phyloP scores from a whole-genome alignment of 1,140 invertebrate species.

The Lucilia cuprina region DNA sequence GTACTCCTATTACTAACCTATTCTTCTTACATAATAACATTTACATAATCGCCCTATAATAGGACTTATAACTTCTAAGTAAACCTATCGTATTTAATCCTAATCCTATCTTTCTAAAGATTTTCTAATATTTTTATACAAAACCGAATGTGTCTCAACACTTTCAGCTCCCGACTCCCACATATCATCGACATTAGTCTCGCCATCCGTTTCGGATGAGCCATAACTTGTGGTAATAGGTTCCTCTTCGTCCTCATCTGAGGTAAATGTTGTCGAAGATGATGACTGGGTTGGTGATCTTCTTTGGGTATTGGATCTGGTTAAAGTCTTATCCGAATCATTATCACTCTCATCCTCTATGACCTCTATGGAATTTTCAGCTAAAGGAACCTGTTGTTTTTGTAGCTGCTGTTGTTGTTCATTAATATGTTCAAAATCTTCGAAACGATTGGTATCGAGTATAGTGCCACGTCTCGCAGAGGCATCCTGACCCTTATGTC shows the following conservation, averaged over 20 bases:
- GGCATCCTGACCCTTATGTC: slow-evolving; percentile 40
- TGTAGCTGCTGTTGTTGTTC: slow-evolving; percentile 41
- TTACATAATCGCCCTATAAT: neutral
- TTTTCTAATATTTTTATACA: slow-evolving; percentile 72
- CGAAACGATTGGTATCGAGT: slow-evolving; percentile 47
- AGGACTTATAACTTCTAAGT: no score
- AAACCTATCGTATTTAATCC: no score
- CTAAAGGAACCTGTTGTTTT: neutral
- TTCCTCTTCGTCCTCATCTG: slow-evolving; percentile 50
- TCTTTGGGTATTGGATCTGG: slow-evolving; percentile 46
- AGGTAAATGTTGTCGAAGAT: slow-evolving; percentile 41
- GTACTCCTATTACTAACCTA: neutral
- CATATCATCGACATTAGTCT: slow-evolving; percentile 74
- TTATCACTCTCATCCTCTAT: slow-evolving; percentile 47
- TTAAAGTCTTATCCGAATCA: slow-evolving; percentile 57
- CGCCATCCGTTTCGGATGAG: slow-evolving; percentile 67
- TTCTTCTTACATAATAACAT: neutral
- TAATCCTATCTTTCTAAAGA: slow-evolving; percentile 40
- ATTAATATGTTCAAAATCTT: slow-evolving; percentile 59
- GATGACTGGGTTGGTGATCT: slow-evolving; percentile 45
- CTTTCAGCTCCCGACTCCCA: slow-evolving; percentile 86
- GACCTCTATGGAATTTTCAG: neutral
- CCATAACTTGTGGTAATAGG: slow-evolving; percentile 56
- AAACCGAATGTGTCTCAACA: slow-evolving; percentile 82
- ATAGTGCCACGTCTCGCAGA: slow-evolving; percentile 20